These are phyloP conservation scores for Lycocerus yunnanus DNA, from an alignment of 2,888 invertebrate species.

Conservation along the genomic window DNA sequence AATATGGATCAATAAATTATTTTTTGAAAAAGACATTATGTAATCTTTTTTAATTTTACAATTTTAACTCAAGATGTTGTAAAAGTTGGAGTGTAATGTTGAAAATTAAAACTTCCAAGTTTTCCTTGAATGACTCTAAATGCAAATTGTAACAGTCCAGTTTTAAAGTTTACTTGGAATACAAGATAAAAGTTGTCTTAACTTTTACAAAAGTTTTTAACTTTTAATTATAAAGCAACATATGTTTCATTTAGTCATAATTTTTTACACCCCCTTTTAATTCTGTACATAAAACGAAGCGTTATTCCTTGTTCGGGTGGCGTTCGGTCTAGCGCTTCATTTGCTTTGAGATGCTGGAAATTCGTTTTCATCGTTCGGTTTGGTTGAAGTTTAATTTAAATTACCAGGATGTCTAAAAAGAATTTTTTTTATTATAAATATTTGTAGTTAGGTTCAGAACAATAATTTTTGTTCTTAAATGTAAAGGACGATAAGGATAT, in stretches of 20 bases:
- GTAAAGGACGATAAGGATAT: no score
- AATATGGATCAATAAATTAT: background rate
- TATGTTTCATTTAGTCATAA: background rate
- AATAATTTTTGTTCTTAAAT: no score
- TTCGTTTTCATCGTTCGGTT: background rate
- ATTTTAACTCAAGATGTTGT: background rate
- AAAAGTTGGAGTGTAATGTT: slow-evolving; percentile 1
- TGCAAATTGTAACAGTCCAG: background rate
- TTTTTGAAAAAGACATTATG: background rate
- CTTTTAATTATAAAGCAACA: background rate
- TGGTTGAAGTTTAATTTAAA: no score
- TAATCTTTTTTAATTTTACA: background rate
- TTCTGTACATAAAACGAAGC: background rate
- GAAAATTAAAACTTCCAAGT: slow-evolving; percentile 3
- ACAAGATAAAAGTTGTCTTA: background rate
- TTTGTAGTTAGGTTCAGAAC: no score
- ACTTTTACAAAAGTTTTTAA: background rate
- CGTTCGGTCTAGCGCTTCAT: background rate
- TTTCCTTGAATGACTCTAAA: background rate
- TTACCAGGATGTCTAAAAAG: no score
- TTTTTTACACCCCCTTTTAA: background rate
- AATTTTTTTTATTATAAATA: no score
- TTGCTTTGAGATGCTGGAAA: background rate
- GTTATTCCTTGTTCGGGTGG: background rate
- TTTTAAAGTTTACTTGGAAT: background rate